Evolutionary conservation across 1,140 invertebrate genomes (phyloP).

Genomic region (Macrobrachium nipponense): DNA sequence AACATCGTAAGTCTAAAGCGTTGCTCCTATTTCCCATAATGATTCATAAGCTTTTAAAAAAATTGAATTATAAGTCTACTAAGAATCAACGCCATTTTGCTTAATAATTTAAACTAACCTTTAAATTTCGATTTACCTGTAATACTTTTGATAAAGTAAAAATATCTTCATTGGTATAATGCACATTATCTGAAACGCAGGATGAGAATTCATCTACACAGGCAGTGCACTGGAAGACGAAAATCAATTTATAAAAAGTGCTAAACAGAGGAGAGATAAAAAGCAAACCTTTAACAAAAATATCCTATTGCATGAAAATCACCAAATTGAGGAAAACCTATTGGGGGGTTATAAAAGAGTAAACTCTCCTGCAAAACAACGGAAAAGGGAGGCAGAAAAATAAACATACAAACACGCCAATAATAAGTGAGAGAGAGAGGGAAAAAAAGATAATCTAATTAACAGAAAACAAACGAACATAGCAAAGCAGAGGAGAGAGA

Average conservation of each 20-base stretch:
- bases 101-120: too few relatives aligned
- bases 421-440: too few relatives aligned
- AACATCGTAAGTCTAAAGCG: too few relatives aligned
- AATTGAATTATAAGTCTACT: not conserved
- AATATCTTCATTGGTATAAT: not conserved
- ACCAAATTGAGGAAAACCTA: not conserved
- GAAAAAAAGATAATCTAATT: too few relatives aligned
- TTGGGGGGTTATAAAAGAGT: not conserved
- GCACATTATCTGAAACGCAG: not conserved
- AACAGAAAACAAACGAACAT: not conserved
- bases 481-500: not conserved
- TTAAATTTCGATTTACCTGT: too few relatives aligned
- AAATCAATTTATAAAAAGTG: not conserved
- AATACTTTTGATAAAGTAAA: not conserved
- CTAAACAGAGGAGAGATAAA: not conserved
- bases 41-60: too few relatives aligned
- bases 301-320: not conserved
- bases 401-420: too few relatives aligned
- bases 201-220: not conserved
- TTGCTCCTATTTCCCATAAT: too few relatives aligned
- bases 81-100: not conserved
- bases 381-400: not conserved
- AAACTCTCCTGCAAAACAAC: not conserved
- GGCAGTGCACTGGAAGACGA: not conserved
- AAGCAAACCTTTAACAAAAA: not conserved